A percentile compares a stretch with the other conserved stretches of the same genome.
Evolutionary conservation across 2,888 invertebrate genomes (phyloP).

Genomic region (Ophraella communa): DNA sequence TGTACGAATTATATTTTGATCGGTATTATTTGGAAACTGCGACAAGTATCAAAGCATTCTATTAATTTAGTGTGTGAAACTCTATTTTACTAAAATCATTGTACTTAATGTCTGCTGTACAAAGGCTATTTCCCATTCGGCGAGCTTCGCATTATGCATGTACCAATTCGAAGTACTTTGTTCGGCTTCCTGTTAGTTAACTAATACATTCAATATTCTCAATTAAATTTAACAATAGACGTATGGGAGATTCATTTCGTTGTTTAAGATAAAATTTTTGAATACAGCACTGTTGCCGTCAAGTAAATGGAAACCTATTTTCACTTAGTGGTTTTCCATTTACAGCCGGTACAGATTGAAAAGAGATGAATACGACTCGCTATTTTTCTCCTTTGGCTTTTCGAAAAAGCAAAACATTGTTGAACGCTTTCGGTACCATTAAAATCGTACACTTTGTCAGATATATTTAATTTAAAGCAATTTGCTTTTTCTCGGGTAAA

Average conservation of each 20-base stretch:
- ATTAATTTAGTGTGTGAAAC: no score
- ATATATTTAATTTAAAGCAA: slow-evolving; percentile 4
- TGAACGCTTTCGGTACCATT: slow-evolving; percentile 26
- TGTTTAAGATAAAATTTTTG: slow-evolving; percentile 9
- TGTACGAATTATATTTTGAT: no score
- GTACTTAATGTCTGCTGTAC: no score
- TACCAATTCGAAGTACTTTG: no score
- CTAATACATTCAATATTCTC: no score
- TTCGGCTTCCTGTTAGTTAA: no score
- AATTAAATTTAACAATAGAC: neutral
- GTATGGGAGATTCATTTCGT: neutral
- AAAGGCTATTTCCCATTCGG: no score
- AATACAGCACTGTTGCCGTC: slow-evolving; percentile 35
- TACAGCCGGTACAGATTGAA: slow-evolving; percentile 27
- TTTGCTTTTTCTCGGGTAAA: neutral
- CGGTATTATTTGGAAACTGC: no score
- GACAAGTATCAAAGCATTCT: no score
- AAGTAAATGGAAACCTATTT: slow-evolving; percentile 36
- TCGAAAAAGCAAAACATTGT: slow-evolving; percentile 34
- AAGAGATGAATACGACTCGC: slow-evolving; percentile 34
- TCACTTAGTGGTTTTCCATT: slow-evolving; percentile 36
- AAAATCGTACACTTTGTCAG: slow-evolving; percentile 7
- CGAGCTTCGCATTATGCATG: no score
- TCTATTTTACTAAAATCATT: no score
- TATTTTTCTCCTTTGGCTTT: slow-evolving; percentile 29